Percentiles rank a stretch among this genome's conserved stretches.
phyloP scores from a whole-genome alignment of 2,113 vertebrate species.

The rat (Rattus norvegicus) region DNA sequence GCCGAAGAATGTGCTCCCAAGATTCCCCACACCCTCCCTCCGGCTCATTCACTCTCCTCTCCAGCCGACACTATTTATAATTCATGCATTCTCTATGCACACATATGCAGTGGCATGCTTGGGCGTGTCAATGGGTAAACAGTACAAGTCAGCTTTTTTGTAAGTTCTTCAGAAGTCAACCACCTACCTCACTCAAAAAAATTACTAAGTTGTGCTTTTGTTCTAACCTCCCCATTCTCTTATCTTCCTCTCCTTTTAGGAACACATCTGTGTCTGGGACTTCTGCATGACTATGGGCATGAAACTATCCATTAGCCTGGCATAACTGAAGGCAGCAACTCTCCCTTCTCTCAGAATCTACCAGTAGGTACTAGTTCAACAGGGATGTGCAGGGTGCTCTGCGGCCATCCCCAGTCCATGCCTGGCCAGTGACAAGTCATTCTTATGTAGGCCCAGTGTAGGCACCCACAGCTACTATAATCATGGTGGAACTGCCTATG shows the following conservation, averaged over 20 bases:
- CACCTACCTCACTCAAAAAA: neutral
- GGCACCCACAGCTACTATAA: neutral
- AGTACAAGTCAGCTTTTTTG: neutral
- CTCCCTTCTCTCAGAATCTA: neutral
- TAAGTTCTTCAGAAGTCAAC: neutral
- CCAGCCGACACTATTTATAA: neutral
- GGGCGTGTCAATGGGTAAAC: neutral
- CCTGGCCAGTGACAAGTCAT: neutral
- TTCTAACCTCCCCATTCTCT: neutral
- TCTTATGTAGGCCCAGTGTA: neutral
- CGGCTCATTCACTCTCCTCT: rapidly evolving
- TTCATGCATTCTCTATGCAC: rapidly evolving
- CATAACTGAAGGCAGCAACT: neutral
- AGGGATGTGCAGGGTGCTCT: neutral
- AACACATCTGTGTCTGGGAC: neutral
- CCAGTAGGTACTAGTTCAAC: neutral
- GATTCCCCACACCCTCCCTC: neutral
- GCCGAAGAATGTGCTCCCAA: neutral
- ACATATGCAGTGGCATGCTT: neutral
- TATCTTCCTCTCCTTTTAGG: neutral
- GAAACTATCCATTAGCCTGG: neutral
- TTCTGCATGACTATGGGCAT: neutral
- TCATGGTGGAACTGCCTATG: neutral
- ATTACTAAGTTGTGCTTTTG: neutral
- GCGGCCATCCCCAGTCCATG: neutral